phyloP scores from a whole-genome alignment of 2,888 invertebrate species.

The Neocrepidodera transversa region DNA sequence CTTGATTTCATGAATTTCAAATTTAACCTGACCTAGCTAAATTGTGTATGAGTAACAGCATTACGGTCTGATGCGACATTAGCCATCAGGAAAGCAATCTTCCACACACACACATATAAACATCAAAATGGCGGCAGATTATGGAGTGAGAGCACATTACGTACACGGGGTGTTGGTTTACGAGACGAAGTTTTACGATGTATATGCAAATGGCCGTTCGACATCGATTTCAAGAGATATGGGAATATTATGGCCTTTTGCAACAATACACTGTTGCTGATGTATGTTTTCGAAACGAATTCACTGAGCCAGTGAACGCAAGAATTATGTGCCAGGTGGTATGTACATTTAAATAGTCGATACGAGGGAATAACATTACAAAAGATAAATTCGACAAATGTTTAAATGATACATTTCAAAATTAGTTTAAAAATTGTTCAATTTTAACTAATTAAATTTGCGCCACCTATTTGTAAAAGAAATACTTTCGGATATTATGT shows the following conservation, averaged over 20 bases:
- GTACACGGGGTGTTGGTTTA: slow-evolving; percentile 44
- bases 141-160: slow-evolving; percentile 36
- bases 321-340: slow-evolving; percentile 9
- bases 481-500: too few species aligned
- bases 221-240: slow-evolving; percentile 50
- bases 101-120: slow-evolving; percentile 22
- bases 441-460: too few species aligned
- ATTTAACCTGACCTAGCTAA: slow-evolving; percentile 11
- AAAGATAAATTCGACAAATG: too few species aligned
- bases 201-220: slow-evolving; percentile 50
- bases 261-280: slow-evolving; percentile 46
- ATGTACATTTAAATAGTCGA: slow-evolving; percentile 3
- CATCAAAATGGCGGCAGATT: slow-evolving; percentile 22
- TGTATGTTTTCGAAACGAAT: slow-evolving; percentile 27
- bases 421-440: too few species aligned
- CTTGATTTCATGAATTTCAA: slow-evolving; percentile 13
- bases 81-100: slow-evolving; percentile 26
- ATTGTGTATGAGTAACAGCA: slow-evolving; percentile 18
- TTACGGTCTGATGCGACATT: slow-evolving; percentile 19
- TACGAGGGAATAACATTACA: slow-evolving; percentile 7
- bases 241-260: slow-evolving; percentile 43
- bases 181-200: slow-evolving; percentile 46
- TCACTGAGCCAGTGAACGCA: slow-evolving; percentile 13
- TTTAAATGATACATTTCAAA: too few species aligned
- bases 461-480: too few species aligned